Conservation (phyloP, 2,797 vertebrate species). For the Pantherophis alleghaniensis region DNA sequence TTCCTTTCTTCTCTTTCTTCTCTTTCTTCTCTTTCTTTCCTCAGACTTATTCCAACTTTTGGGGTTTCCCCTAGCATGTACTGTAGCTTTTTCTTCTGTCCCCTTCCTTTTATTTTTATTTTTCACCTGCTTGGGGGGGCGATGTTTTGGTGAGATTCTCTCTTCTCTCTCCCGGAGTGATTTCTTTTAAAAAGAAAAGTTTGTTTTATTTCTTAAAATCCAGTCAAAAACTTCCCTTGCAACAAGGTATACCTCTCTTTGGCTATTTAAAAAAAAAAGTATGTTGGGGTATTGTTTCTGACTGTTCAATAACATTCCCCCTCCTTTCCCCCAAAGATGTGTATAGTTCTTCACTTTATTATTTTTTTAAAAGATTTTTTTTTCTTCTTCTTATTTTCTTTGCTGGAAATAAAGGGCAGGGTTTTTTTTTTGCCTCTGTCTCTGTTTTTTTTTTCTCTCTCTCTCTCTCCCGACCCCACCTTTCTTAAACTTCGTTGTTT, state of each 20-base stretch:
- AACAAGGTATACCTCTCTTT: conserved; percentile 99
- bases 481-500: conserved; percentile 55
- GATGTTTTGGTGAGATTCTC: conserved; percentile 70
- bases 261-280: conserved; percentile 77
- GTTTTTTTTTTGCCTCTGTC: conserved; percentile 34
- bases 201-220: conserved; percentile 62
- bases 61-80: conserved; percentile 76
- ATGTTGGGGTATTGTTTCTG: conserved; percentile 91
- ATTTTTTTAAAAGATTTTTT: conserved; percentile 3
- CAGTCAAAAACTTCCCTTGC: conserved; percentile 83
- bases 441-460: neutral
- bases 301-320: conserved; percentile 83
- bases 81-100: conserved; percentile 56
- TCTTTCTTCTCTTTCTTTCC: conserved; percentile 56
- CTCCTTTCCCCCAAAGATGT: conserved; percentile 86
- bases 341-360: conserved; percentile 86
- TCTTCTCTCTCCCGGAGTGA: conserved; percentile 69
- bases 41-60: conserved; percentile 72
- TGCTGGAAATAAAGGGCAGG: conserved; percentile 78
- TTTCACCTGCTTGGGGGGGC: conserved; percentile 25
- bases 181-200: conserved; percentile 67
- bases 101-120: neutral
- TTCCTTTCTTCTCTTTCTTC: too few relatives aligned
- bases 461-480: neutral
- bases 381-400: conserved; percentile 49